Evolutionary conservation across 2,797 vertebrate genomes (phyloP).

Genomic region (Myripristis jacobus): DNA sequence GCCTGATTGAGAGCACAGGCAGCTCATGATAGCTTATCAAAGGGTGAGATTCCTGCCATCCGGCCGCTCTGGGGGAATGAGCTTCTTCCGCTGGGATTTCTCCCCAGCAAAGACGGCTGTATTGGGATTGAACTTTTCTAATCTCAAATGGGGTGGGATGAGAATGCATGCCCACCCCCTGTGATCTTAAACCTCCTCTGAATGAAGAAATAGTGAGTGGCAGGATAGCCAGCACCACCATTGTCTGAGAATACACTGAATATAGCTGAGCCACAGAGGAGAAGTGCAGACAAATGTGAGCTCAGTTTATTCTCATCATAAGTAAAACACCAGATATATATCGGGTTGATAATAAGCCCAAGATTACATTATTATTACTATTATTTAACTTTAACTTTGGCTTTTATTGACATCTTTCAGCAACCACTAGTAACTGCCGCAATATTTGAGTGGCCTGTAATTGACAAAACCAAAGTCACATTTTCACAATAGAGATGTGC

Average conservation of each 20-base stretch:
- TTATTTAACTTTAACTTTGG: no score
- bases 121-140: slow-evolving; percentile 61
- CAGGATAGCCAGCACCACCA: slow-evolving; percentile 8
- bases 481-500: no score
- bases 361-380: no score
- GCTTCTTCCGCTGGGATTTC: slow-evolving; percentile 52
- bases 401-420: no score
- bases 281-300: neutral
- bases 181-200: slow-evolving; percentile 35
- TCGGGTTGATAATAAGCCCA: neutral
- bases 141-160: slow-evolving; percentile 57
- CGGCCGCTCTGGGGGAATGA: slow-evolving; percentile 62
- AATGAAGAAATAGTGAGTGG: slow-evolving; percentile 48
- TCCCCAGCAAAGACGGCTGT: slow-evolving; percentile 39
- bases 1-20: slow-evolving; percentile 69
- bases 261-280: slow-evolving; percentile 8
- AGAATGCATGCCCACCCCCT: slow-evolving; percentile 31
- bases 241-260: slow-evolving; percentile 22
- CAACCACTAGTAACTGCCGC: no score
- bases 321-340: neutral
- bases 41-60: slow-evolving; percentile 60
- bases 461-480: no score
- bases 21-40: slow-evolving; percentile 76
- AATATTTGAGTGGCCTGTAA: no score
- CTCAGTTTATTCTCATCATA: neutral